Evolutionary conservation across 2,888 invertebrate genomes (phyloP).

Genomic region (Ferrisia virgata): DNA sequence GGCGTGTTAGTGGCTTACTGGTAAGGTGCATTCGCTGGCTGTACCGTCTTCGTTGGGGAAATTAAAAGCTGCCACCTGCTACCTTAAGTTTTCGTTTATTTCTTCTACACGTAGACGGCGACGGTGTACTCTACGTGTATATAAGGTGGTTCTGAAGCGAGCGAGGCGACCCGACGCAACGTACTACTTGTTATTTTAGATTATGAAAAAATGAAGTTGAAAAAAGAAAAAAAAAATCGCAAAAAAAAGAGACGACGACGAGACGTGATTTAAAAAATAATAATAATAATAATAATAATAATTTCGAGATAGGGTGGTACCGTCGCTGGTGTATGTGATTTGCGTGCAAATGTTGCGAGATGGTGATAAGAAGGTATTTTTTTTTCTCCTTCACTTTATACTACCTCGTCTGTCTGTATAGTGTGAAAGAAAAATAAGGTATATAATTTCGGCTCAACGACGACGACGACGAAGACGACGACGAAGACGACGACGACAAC

Average conservation of each 20-base stretch:
- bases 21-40: constrained; percentile 35
- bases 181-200: constrained; percentile 8
- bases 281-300: no score
- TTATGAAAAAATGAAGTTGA: neutral
- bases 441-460: neutral
- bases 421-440: neutral
- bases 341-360: neutral
- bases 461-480: neutral
- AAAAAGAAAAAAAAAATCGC: neutral
- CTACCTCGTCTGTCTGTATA: neutral
- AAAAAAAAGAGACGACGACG: neutral
- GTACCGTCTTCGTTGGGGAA: constrained; percentile 28
- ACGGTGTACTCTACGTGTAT: no score
- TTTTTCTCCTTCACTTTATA: neutral
- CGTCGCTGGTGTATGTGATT: neutral
- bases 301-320: neutral
- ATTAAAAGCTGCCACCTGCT: constrained; percentile 44
- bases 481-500: neutral
- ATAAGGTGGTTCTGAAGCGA: constrained; percentile 17
- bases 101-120: neutral
- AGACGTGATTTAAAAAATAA: neutral
- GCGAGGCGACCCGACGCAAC: neutral
- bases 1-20: constrained; percentile 35
- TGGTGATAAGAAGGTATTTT: neutral
- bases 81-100: constrained; percentile 40